Conservation (phyloP, 1,140 invertebrate genomes). For the Papilio xuthus region DNA sequence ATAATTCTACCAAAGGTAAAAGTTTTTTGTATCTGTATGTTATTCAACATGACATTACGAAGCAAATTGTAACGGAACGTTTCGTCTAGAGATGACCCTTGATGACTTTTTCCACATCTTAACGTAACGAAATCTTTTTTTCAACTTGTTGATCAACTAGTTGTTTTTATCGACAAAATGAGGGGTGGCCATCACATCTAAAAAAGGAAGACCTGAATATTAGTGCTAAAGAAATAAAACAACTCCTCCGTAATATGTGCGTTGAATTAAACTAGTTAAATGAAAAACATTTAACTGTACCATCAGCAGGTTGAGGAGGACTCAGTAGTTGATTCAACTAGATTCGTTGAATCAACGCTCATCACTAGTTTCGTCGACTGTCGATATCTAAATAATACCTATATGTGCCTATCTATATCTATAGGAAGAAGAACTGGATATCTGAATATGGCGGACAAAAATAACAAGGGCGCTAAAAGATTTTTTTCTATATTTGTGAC, state of each 20-base stretch:
- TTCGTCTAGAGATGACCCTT: neutral
- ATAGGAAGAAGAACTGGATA: slow-evolving; percentile 52
- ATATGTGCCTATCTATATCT: slow-evolving; percentile 36
- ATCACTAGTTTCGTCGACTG: slow-evolving; percentile 21
- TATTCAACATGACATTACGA: neutral
- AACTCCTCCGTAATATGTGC: neutral
- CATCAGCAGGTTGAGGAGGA: no score
- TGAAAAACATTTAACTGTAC: neutral
- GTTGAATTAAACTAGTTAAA: neutral
- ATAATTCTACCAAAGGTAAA: no score
- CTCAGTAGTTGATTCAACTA: no score
- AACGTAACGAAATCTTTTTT: no score
- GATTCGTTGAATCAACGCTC: neutral
- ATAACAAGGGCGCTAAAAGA: slow-evolving; percentile 81
- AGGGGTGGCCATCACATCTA: neutral
- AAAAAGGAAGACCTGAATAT: neutral
- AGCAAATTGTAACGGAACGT: neutral
- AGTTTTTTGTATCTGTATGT: no score
- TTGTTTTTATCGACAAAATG: no score
- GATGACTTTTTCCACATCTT: neutral
- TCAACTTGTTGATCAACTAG: no score
- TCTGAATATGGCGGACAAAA: slow-evolving; percentile 79
- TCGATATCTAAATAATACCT: slow-evolving; percentile 36
- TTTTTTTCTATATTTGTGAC: slow-evolving; percentile 65
- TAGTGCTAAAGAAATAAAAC: neutral